Percentiles rank a stretch among this genome's conserved stretches.
Conservation (phyloP, 2,888 invertebrate genomes). For the Patella ulyssiponensis region DNA sequence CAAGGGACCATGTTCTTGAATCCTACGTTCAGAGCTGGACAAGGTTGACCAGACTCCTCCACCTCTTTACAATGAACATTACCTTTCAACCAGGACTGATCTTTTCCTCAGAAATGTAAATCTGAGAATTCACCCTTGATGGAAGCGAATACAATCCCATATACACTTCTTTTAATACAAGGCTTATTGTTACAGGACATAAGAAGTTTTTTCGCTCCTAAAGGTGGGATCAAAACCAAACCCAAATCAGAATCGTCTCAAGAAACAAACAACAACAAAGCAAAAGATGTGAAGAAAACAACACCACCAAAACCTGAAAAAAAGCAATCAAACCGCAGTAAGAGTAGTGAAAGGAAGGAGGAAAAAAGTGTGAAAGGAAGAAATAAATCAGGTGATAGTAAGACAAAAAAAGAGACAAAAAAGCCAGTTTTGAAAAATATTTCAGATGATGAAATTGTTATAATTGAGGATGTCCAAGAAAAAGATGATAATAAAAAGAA, state of each 20-base stretch:
- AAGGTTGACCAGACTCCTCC: no score
- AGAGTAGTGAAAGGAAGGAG: slow-evolving; percentile 10
- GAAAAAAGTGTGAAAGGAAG: not conserved
- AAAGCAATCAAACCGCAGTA: slow-evolving; percentile 11
- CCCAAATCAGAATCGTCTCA: not conserved
- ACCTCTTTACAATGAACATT: no score
- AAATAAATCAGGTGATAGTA: slow-evolving; percentile 4
- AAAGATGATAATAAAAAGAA: not conserved
- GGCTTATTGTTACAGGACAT: slow-evolving; percentile 11
- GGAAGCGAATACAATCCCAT: no score
- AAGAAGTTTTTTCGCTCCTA: slow-evolving; percentile 20
- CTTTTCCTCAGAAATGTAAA: no score
- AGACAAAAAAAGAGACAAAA: slow-evolving; percentile 18
- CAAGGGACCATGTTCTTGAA: no score
- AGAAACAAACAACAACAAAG: not conserved
- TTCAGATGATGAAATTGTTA: not conserved
- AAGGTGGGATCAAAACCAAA: slow-evolving; percentile 11
- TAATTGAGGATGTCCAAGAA: not conserved
- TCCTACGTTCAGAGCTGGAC: no score
- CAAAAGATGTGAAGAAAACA: not conserved
- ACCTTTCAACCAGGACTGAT: no score
- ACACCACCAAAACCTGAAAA: slow-evolving; percentile 10
- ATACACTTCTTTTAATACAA: no score
- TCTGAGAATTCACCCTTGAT: no score
- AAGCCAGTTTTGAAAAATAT: not conserved